Conservation (phyloP, 2,888 invertebrate genomes). For the Notodonta dromedarius region DNA sequence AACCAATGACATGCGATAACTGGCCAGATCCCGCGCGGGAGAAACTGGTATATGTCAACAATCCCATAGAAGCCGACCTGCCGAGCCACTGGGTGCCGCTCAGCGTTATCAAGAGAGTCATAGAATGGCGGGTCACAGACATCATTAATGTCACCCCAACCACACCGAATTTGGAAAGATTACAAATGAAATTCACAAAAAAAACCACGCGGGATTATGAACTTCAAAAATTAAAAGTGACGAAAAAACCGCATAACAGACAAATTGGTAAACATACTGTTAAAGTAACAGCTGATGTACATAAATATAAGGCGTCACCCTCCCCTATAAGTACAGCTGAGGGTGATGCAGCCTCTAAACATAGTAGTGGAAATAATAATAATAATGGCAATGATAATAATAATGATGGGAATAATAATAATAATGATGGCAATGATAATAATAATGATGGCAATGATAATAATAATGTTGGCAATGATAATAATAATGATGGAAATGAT, state of each 20-base stretch:
- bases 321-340: not conserved
- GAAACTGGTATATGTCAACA: constrained; percentile 45
- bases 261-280: not conserved
- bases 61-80: constrained; percentile 57
- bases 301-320: no score
- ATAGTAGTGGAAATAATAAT: not conserved
- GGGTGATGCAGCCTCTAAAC: not conserved
- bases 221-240: not conserved
- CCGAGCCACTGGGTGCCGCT: constrained; percentile 59
- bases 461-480: not conserved
- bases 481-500: not conserved
- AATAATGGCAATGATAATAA: not conserved
- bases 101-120: constrained; percentile 47
- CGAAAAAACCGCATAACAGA: not conserved
- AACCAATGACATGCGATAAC: constrained; percentile 28
- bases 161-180: not conserved
- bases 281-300: no score
- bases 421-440: not conserved
- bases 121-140: constrained; percentile 47
- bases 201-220: not conserved
- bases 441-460: not conserved
- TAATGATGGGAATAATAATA: not conserved
- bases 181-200: constrained; percentile 1
- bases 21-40: constrained; percentile 41
- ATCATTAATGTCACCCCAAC: not conserved